These are phyloP conservation scores for Daubentonia madagascariensis DNA, from an alignment of 2,113 vertebrate genomes.

Conservation along the genomic window DNA sequence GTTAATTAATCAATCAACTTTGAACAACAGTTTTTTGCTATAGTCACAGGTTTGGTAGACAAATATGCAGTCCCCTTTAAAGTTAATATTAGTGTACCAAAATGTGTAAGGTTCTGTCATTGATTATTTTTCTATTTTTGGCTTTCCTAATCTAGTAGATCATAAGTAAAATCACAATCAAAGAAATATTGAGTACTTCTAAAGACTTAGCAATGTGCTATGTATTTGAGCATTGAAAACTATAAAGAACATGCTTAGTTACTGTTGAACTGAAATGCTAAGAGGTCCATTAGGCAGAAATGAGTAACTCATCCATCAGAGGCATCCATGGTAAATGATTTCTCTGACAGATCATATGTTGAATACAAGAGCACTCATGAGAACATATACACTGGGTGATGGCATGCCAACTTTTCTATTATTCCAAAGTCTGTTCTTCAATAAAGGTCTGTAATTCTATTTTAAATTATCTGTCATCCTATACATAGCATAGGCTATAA, in stretches of 20 bases:
- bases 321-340: not conserved
- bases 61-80: not conserved
- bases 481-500: slow-evolving; percentile 1
- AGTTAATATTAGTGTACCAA: not conserved
- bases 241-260: slow-evolving; percentile 41
- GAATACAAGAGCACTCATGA: not conserved
- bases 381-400: not conserved
- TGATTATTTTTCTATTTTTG: not conserved
- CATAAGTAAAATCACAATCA: slow-evolving; percentile 23
- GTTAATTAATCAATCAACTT: not conserved
- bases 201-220: not conserved
- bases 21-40: not conserved
- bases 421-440: slow-evolving; percentile 24
- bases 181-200: not conserved
- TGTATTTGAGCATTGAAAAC: slow-evolving; percentile 47
- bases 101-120: not conserved
- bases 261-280: slow-evolving; percentile 37
- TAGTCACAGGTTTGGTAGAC: not conserved
- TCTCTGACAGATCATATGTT: slow-evolving; percentile 13
- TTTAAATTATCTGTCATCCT: not conserved
- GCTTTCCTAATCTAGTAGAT: not conserved
- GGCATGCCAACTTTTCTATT: not conserved
- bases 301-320: slow-evolving; percentile 38
- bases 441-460: not conserved
- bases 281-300: slow-evolving; percentile 40